Conservation (phyloP, 2,113 vertebrate genomes). For the Centropus bengalensis region DNA sequence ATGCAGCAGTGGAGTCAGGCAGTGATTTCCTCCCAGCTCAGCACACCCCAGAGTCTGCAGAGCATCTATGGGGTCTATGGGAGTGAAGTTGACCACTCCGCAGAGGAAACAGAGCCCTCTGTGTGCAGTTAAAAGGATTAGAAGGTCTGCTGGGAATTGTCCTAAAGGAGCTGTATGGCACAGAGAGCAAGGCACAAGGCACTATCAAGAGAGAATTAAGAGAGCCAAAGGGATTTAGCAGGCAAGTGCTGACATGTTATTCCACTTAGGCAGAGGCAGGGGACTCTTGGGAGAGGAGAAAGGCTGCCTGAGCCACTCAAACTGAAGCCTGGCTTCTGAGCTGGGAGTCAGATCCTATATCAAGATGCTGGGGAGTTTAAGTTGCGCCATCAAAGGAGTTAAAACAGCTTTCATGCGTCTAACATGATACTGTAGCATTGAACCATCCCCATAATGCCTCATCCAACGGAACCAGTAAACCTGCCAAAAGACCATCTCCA, state of each 20-base stretch:
- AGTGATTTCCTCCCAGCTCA: not conserved
- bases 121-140: not conserved
- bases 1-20: not conserved
- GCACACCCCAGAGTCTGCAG: not conserved
- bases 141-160: not conserved
- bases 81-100: not conserved
- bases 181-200: not conserved
- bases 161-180: not conserved
- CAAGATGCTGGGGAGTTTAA: not conserved
- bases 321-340: not conserved
- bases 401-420: not conserved
- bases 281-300: not conserved
- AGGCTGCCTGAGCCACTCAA: not conserved
- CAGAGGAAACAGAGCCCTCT: not conserved
- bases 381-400: not conserved
- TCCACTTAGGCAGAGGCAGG: not conserved
- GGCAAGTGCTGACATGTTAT: not conserved
- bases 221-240: slow-evolving; percentile 4
- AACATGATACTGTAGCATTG: not conserved
- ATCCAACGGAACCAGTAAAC: rapidly evolving
- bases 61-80: not conserved
- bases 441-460: not conserved
- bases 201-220: not conserved
- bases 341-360: not conserved
- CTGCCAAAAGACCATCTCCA: not conserved